Evolutionary conservation across 2,888 invertebrate genomes (phyloP), one percentile per base, ranked within the genome.

Genomic region (Pogonocherus hispidulus): DNA sequence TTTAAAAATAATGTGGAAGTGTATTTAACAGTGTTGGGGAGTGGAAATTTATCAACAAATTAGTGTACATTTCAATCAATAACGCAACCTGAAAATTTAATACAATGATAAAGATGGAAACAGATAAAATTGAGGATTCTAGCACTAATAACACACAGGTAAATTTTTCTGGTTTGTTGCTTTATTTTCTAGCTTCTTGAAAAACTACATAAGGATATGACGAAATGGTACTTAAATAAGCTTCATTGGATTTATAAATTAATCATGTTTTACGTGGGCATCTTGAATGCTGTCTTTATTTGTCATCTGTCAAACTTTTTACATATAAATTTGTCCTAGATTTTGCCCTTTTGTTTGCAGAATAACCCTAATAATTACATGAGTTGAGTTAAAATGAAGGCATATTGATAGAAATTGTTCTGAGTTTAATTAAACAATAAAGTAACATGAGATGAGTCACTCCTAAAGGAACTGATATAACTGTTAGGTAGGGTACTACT

Each of bases 41-140:
- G 14, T 23, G 44, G 6, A 32, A 54, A 60, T 56, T 41, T 68
- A 55, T 54, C 46, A 63, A 56, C 23, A 67, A 72, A 70, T 70
- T 72, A 55, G 70, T 70, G 71, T 57, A 69, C 63, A 68, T 73
- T 56, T 49, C 59, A 71, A 73, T 73, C 73, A 71, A 71, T 73
- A 71, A 62, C 67, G 52, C 68, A 67, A 70, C 67, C 65, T 67
- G 68, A 72, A 60, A 67, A 67, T 73, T 68, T 68, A 60, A 44
- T 67, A 76, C 77, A 72, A 92, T 92, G 92, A 90, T 91, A 88
- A 93, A 93, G 91, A 95, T 95, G 94, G 95, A 95, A 91, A 94
- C 94, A 87, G 94, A 95, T 90, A 93, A 93, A 90, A 92, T 93
- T 88, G 94, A 94, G 88, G 94, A 94, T 85, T 88, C 90, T 79